Conservation (phyloP, 2,113 vertebrate genomes). For the Colossoma macropomum region DNA sequence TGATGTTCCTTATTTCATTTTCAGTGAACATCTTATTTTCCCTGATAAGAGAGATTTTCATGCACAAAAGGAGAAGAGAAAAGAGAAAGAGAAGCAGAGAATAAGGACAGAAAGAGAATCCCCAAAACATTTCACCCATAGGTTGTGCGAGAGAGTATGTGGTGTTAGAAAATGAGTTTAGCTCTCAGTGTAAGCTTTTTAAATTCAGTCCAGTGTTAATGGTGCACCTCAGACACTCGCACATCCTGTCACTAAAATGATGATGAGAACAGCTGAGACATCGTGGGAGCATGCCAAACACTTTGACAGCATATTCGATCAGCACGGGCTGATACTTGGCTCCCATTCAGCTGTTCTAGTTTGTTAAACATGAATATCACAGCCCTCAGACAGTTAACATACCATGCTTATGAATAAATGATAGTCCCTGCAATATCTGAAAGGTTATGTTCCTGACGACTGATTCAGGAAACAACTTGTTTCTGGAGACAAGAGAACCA, state of each 20-base stretch:
- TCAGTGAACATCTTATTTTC: slow-evolving; percentile 81
- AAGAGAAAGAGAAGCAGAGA: slow-evolving; percentile 48
- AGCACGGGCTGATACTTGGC: neutral
- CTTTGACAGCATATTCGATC: slow-evolving; percentile 51
- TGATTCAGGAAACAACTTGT: slow-evolving; percentile 95
- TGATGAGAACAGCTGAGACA: slow-evolving; percentile 30
- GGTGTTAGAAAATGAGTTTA: neutral
- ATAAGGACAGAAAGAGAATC: slow-evolving; percentile 25
- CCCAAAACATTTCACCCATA: slow-evolving; percentile 42
- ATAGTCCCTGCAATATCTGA: slow-evolving; percentile 97
- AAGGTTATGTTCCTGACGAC: slow-evolving; percentile 99
- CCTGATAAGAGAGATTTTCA: slow-evolving; percentile 62
- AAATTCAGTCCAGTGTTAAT: neutral
- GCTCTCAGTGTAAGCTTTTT: neutral
- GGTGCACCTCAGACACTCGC: slow-evolving; percentile 44
- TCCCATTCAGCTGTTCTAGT: slow-evolving; percentile 36
- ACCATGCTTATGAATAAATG: slow-evolving; percentile 99
- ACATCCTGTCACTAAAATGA: slow-evolving; percentile 53
- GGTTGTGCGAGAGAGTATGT: slow-evolving; percentile 58
- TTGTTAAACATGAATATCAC: slow-evolving; percentile 38
- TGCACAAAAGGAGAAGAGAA: slow-evolving; percentile 46
- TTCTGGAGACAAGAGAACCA: slow-evolving; percentile 84
- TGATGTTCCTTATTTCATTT: slow-evolving; percentile 82
- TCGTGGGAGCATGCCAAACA: slow-evolving; percentile 46
- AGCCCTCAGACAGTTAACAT: slow-evolving; percentile 70